Evolutionary conservation across 2,888 invertebrate species (phyloP).

Genomic region (Malacosoma neustria): DNA sequence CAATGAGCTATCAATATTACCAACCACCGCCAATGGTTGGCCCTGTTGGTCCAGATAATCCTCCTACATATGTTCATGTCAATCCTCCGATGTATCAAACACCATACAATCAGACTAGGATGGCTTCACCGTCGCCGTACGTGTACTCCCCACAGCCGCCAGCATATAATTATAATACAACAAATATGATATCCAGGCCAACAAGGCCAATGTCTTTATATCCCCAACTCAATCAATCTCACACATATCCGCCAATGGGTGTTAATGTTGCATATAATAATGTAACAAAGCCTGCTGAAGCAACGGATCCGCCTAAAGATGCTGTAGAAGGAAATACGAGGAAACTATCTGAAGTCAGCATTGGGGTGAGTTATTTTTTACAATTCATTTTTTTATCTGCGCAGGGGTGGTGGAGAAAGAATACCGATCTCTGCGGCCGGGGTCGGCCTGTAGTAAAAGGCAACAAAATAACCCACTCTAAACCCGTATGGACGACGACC

Average conservation of each 20-base stretch:
- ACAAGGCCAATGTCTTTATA: conserved; percentile 41
- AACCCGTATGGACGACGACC: no score
- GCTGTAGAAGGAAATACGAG: conserved; percentile 38
- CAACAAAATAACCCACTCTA: no score
- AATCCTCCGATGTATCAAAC: conserved; percentile 37
- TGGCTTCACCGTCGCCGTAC: conserved; percentile 50
- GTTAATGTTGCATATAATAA: conserved; percentile 16
- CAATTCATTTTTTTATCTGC: no score
- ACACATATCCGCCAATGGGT: conserved; percentile 36
- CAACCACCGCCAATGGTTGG: conserved; percentile 26
- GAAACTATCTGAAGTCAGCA: conserved; percentile 50
- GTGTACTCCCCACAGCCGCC: conserved; percentile 32
- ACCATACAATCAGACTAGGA: conserved; percentile 54
- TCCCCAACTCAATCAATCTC: conserved; percentile 44
- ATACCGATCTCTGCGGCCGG: no score
- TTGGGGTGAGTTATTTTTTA: conserved; percentile 28
- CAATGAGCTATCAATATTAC: conserved; percentile 38
- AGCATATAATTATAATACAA: conserved; percentile 52
- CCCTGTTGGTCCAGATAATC: conserved; percentile 23
- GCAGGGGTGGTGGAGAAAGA: no score
- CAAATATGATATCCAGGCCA: conserved; percentile 56
- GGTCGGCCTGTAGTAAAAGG: no score
- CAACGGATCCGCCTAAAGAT: conserved; percentile 34
- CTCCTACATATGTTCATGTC: conserved; percentile 27
- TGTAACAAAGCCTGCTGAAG: conserved; percentile 21